Conservation (phyloP, 2,888 invertebrate species). For the Cataglyphis cursor region DNA sequence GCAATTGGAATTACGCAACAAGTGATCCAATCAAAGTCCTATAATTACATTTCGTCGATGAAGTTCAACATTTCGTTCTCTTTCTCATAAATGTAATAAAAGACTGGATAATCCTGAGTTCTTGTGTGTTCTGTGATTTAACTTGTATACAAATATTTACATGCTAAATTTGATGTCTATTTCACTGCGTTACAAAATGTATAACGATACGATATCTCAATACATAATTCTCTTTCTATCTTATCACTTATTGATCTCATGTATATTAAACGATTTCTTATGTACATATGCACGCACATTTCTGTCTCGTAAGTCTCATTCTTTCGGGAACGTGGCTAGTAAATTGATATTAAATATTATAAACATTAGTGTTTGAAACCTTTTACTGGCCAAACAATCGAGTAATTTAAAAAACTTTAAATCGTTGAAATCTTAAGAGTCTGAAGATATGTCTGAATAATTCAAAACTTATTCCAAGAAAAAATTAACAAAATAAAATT, state of each 20-base stretch:
- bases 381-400: background rate
- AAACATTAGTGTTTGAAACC: background rate
- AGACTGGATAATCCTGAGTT: background rate
- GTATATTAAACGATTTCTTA: background rate
- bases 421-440: background rate
- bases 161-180: background rate
- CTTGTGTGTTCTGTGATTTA: background rate
- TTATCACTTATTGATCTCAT: slow-evolving; percentile 1
- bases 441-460: background rate
- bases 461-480: background rate
- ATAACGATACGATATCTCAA: background rate
- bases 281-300: background rate
- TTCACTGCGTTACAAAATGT: background rate
- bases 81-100: background rate
- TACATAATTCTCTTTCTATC: background rate
- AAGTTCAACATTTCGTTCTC: background rate
- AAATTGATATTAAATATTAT: background rate
- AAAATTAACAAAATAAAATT: background rate
- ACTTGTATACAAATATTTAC: background rate
- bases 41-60: slow-evolving; percentile 10
- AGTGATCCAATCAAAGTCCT: background rate
- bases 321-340: background rate
- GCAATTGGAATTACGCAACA: slow-evolving; percentile 7
- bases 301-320: background rate
- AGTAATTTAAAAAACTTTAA: background rate